Conservation (phyloP, 2,888 invertebrate genomes). For the Macrophya annulata region DNA sequence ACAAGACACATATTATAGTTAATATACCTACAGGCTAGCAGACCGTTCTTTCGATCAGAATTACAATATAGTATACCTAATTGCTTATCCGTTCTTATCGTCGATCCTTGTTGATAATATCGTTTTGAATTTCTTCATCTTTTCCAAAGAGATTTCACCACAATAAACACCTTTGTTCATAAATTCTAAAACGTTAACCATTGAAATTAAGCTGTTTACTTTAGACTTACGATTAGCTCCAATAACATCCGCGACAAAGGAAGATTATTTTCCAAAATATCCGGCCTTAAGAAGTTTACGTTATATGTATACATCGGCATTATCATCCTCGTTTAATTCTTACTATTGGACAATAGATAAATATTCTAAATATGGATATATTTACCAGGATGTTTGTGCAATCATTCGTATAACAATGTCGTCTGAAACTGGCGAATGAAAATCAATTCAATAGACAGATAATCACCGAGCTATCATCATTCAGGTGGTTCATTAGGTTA, state of each 20-base stretch:
- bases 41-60: neutral
- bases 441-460: slow-evolving; percentile 76
- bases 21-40: neutral
- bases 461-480: slow-evolving; percentile 76
- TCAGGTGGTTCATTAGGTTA: slow-evolving; percentile 77
- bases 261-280: neutral
- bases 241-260: neutral
- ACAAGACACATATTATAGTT: no score
- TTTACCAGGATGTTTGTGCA: neutral
- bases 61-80: no score
- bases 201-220: neutral
- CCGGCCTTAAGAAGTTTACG: neutral
- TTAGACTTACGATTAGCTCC: neutral
- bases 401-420: neutral
- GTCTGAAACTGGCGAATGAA: slow-evolving; percentile 60
- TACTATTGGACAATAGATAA: neutral
- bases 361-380: neutral
- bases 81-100: neutral
- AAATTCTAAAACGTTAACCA: neutral
- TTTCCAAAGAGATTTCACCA: neutral
- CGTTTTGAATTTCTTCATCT: neutral
- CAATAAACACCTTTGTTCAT: neutral
- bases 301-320: neutral
- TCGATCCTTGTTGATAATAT: neutral
- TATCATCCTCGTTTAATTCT: neutral